phyloP scores from a whole-genome alignment of 1,140 invertebrate genomes.

The Macrostomum lignano region DNA sequence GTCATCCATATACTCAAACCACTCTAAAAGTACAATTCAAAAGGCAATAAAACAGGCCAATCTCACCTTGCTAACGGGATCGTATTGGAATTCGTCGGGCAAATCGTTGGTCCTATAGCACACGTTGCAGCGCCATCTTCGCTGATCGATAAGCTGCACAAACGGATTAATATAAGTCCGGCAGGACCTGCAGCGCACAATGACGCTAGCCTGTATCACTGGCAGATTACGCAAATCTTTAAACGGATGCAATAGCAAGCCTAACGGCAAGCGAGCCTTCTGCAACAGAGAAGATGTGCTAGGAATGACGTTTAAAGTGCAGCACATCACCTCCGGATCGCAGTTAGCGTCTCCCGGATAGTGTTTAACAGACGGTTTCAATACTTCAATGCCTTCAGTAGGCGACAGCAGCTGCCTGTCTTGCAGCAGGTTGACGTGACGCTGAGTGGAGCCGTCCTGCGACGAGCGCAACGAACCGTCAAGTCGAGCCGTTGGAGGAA shows the following conservation, averaged over 20 bases:
- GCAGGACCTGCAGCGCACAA: conserved; percentile 78
- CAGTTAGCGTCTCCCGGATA: conserved; percentile 3
- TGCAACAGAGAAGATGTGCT: conserved; percentile 64
- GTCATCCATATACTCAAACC: too few relatives aligned
- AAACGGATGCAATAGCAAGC: conserved; percentile 88
- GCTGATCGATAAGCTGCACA: conserved; percentile 71
- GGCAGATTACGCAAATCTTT: conserved; percentile 80
- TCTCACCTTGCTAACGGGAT: conserved; percentile 52
- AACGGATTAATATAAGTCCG: conserved; percentile 97
- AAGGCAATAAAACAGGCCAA: too few relatives aligned
- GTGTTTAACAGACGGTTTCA: too few relatives aligned
- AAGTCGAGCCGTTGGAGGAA: too few relatives aligned
- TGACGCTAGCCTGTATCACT: conserved; percentile 76
- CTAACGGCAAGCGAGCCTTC: conserved; percentile 73
- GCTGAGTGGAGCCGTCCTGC: too few relatives aligned
- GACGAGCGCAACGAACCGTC: too few relatives aligned
- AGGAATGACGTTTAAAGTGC: conserved; percentile 75
- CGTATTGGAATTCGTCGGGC: conserved; percentile 87
- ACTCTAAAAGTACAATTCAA: too few relatives aligned
- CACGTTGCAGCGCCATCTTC: conserved; percentile 93
- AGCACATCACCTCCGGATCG: conserved; percentile 30
- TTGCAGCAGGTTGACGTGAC: too few relatives aligned
- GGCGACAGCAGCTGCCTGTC: too few relatives aligned
- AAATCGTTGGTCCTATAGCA: conserved; percentile 85
- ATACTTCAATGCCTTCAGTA: too few relatives aligned